phyloP scores from a whole-genome alignment of 2,113 vertebrate species.

The Oncorhynchus gorbuscha region DNA sequence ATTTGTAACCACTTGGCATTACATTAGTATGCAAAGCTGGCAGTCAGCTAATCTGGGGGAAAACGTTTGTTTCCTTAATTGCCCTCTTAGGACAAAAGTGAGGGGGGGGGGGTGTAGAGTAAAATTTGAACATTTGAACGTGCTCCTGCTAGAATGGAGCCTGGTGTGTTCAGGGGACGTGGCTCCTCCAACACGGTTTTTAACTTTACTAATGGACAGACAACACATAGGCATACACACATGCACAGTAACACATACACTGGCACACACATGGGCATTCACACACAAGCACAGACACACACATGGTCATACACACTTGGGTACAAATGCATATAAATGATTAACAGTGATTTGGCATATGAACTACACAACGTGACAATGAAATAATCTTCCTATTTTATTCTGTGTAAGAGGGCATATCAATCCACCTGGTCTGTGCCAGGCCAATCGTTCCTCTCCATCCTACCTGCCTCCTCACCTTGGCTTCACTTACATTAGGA shows the following conservation, averaged over 20 bases:
- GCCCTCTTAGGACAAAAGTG: conserved; percentile 89
- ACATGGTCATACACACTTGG: conserved; percentile 52
- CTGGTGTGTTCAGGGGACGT: conserved; percentile 64
- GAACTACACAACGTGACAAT: too few species aligned
- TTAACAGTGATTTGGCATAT: too few species aligned
- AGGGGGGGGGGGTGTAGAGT: conserved; percentile 66
- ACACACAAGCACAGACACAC: neutral
- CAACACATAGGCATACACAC: conserved; percentile 51
- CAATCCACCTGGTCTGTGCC: too few species aligned
- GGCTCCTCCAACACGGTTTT: conserved; percentile 75
- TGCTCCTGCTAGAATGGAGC: conserved; percentile 71
- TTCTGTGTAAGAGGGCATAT: too few species aligned
- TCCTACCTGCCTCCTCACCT: too few species aligned
- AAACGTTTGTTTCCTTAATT: conserved; percentile 90
- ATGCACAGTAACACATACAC: conserved; percentile 12
- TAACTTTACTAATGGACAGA: conserved; percentile 73
- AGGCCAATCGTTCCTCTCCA: too few species aligned
- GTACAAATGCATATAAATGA: too few species aligned
- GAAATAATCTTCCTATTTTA: too few species aligned
- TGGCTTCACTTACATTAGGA: too few species aligned
- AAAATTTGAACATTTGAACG: conserved; percentile 67
- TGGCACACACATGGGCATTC: conserved; percentile 24
- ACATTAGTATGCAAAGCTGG: conserved; percentile 88
- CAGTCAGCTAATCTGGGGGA: conserved; percentile 83
- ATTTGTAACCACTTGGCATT: conserved; percentile 82